Evolutionary conservation across 2,888 invertebrate genomes (phyloP).

Genomic region (Catocala nupta): DNA sequence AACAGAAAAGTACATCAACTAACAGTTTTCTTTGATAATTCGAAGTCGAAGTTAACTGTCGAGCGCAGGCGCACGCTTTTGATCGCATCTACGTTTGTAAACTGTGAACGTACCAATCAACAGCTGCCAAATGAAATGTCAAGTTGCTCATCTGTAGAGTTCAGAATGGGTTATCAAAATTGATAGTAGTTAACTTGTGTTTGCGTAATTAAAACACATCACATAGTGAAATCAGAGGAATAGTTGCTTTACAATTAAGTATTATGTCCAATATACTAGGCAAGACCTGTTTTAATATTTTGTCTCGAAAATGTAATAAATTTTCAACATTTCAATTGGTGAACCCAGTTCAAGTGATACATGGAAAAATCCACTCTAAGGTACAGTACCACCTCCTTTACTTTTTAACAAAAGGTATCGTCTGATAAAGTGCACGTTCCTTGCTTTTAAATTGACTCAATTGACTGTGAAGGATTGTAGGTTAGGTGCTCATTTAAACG

Average conservation of each 20-base stretch:
- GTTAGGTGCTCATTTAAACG: constrained; percentile 25
- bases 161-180: constrained; percentile 82
- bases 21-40: background rate
- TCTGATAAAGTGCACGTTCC: constrained; percentile 1
- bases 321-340: constrained; percentile 50
- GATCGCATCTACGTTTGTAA: background rate
- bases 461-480: constrained; percentile 24
- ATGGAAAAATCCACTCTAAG: constrained; percentile 69
- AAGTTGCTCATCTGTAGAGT: constrained; percentile 64
- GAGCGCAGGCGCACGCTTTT: constrained; percentile 2
- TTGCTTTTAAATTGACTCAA: constrained; percentile 16
- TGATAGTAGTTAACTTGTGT: constrained; percentile 66
- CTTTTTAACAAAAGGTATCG: constrained; percentile 28
- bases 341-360: constrained; percentile 51
- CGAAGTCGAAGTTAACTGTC: background rate
- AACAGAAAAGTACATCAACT: no score
- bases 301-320: constrained; percentile 54
- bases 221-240: constrained; percentile 43
- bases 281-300: constrained; percentile 60
- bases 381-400: constrained; percentile 58
- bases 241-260: constrained; percentile 42
- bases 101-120: constrained; percentile 20
- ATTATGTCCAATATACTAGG: constrained; percentile 71
- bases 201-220: constrained; percentile 61
- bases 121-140: constrained; percentile 50